Evolutionary conservation across 1,140 invertebrate genomes (phyloP).

Genomic region (Drosophila bocki): DNA sequence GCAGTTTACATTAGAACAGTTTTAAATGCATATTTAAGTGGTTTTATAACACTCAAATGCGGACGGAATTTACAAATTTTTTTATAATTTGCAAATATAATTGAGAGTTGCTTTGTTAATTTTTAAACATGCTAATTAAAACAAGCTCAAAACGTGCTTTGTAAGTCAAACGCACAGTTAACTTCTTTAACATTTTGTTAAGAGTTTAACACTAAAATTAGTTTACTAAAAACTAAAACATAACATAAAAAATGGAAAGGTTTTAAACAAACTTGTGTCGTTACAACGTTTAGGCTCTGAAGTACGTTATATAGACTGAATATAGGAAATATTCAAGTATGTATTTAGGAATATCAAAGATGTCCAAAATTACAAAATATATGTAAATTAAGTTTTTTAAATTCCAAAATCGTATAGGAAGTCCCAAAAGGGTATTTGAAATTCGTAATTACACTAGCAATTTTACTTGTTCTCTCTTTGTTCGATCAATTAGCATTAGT

Average conservation of each 20-base stretch:
- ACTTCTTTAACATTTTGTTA: background rate
- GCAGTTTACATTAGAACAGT: no score
- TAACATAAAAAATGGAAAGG: background rate
- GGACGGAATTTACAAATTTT: background rate
- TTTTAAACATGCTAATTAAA: conserved; percentile 6
- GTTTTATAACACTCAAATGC: no score
- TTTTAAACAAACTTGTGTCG: background rate
- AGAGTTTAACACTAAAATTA: background rate
- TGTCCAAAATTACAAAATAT: background rate
- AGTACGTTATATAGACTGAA: background rate
- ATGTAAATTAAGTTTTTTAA: background rate
- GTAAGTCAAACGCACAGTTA: background rate
- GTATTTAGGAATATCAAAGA: background rate
- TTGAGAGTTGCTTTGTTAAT: background rate
- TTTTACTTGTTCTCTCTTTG: conserved; percentile 2
- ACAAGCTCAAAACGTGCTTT: background rate
- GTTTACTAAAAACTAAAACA: background rate
- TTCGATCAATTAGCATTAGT: conserved; percentile 29
- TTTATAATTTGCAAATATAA: background rate
- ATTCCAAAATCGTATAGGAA: background rate
- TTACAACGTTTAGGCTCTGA: background rate
- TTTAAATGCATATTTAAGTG: no score
- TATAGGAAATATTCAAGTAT: background rate
- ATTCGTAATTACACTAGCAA: background rate
- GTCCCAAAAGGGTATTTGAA: background rate